Conservation (phyloP, 2,113 vertebrate species). For the Cryptotis parvus region DNA sequence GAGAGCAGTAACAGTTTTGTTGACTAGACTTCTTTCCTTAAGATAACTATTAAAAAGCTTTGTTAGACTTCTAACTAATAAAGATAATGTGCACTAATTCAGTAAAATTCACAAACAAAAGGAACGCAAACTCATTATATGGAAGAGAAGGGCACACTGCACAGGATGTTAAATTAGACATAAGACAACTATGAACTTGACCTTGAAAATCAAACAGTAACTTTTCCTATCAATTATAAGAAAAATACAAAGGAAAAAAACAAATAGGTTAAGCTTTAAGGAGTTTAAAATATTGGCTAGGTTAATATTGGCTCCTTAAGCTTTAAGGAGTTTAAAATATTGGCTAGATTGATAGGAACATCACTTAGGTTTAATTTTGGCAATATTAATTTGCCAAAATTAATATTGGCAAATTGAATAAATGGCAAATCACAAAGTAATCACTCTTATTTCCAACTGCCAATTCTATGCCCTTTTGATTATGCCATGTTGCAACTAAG, state of each 20-base stretch:
- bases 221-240: conserved; percentile 13
- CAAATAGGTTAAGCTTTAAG: neutral
- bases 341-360: no score
- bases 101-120: conserved; percentile 36
- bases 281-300: neutral
- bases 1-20: conserved; percentile 43
- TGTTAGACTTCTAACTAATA: conserved; percentile 33
- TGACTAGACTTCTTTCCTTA: neutral
- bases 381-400: no score
- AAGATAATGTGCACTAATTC: conserved; percentile 34
- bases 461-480: neutral
- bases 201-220: conserved; percentile 45
- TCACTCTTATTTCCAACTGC: neutral
- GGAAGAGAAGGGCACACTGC: neutral
- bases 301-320: no score
- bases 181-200: neutral
- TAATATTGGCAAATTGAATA: no score
- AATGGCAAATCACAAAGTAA: neutral
- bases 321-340: no score
- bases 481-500: neutral
- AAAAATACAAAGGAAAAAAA: neutral
- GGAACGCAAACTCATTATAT: neutral
- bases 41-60: neutral
- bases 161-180: neutral
- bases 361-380: no score